These are phyloP conservation scores for Aspidiotus rigidus DNA, from an alignment of 2,888 invertebrate species.

Conservation along the genomic window DNA sequence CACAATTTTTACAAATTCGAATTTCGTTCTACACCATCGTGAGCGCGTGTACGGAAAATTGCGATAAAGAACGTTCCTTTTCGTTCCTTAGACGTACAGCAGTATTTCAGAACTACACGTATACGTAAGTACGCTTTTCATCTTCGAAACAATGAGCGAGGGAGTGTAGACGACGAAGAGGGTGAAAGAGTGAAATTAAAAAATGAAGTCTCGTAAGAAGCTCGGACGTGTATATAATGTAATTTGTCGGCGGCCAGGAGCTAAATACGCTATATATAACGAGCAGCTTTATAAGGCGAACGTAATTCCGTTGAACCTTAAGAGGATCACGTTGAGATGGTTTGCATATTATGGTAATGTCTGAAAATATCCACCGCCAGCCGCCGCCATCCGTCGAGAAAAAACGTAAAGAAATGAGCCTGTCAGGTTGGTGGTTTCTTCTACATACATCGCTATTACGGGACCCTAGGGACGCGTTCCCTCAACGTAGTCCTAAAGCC, in stretches of 20 bases:
- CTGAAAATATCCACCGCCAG: slow-evolving; percentile 27
- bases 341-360: slow-evolving; percentile 33
- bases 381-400: slow-evolving; percentile 1
- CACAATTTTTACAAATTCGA: too few relatives aligned
- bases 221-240: slow-evolving; percentile 31
- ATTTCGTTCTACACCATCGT: too few relatives aligned
- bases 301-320: slow-evolving; percentile 30
- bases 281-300: slow-evolving; percentile 26
- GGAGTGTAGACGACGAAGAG: too few relatives aligned
- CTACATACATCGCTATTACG: slow-evolving; percentile 37
- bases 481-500: slow-evolving; percentile 30
- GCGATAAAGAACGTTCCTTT: too few relatives aligned
- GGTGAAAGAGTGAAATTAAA: slow-evolving; percentile 10
- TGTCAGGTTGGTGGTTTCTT: slow-evolving; percentile 36
- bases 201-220: slow-evolving; percentile 29
- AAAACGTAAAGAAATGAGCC: slow-evolving; percentile 30
- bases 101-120: too few relatives aligned
- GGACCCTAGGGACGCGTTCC: slow-evolving; percentile 36
- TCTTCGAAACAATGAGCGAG: too few relatives aligned
- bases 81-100: too few relatives aligned
- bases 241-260: slow-evolving; percentile 32
- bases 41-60: too few relatives aligned
- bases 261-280: slow-evolving; percentile 29
- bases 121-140: too few relatives aligned
- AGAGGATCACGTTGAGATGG: slow-evolving; percentile 32